Base-by-base conservation (phyloP, 2,888 invertebrate genomes). In the Drosophila cyrtoloma region DNA sequence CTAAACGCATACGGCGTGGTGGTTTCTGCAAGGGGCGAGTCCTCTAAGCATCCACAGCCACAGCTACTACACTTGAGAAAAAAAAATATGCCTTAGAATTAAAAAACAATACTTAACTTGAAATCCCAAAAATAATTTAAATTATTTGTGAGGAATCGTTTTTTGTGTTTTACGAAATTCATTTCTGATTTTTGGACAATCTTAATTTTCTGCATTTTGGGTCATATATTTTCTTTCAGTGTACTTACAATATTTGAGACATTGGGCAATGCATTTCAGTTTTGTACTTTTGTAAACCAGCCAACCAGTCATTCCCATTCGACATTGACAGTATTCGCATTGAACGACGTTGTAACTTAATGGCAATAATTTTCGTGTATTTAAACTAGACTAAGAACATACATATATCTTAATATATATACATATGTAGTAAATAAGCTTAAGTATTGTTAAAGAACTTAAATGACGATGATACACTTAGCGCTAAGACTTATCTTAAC, bases 331-430 rank as follows among this genome's bases (percentile, higher is more conserved):
- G 85, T 86, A 86, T 86, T 89, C 82, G 74, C 82, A 86, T 84
- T 79, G 81, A 91, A 87, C 92, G 90, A 91, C 87, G 75, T 89
- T 91, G 92, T 90, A 88, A 91, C 89, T 87, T 74, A 75, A 91
- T 90, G 91, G 91, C 91, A 91, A 91, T 91, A 91, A 91, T 91
- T 91, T 91, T 85, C 77, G 59, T 74, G 90, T 84, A 88, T 84
- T 88, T 84, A 85, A 74, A 74, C 64, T 86, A 89, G 79, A 33
- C 56, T 56, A 81, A 82, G 76, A 80, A 51, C 68, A 65, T 22
- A 75, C 42, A 42, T 6, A 57, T 32, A 19, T 26, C 7, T 35
- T 35, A 22, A 22, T 30, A 39, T 33, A 69, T 22, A 16, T 42
- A 52, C 28, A n/a, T 30, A 5, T 28, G 1, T 52, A 30, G 2